Base-by-base conservation (phyloP, 2,113 vertebrate genomes). In the Sylvilagus bachmani region DNA sequence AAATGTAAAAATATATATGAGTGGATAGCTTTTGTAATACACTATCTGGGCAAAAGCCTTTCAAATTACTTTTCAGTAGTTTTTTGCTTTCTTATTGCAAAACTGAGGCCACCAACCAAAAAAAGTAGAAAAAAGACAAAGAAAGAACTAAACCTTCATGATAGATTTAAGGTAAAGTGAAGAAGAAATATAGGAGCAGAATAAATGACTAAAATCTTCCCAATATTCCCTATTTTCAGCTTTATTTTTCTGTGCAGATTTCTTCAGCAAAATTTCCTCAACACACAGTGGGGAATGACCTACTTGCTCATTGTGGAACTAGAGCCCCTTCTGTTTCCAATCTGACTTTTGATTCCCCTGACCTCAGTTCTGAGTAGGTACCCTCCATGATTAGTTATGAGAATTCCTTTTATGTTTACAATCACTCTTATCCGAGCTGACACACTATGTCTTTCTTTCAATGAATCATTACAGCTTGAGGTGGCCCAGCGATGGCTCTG, bases 341-440 rank as follows among this genome's bases (percentile, higher is more conserved):
- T 96, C 22, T 93, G 53, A 78, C 78, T n/a, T 92, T 81, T 29
- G 84, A 67, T 31, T 62, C 3, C 53, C 25, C 55, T 17, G 55
- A 17, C 55, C 64, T 74, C 27, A 44, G 31, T 86, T 94, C 74
- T 94, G 19, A 86, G 55, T 53, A 66, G 53, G 51, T 64, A 64
- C 9, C 38, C 38, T 16, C 21, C 64, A 29, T 90, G 38, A 69
- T 89, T 70, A 10, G 27, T 70, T 61, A 74, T 33, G 69, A 83
- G 38, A 94, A 96, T 91, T 81, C 29, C 92, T 90, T 96, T 96
- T 77, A 88, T 96, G 81, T 91, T 96, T 86, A 77, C 55, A 70
- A 88, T 88, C 58, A 78, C 7, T 22, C 71, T 93, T 84, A 94
- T 84, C 19, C 22, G 74, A 73, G 55, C 67, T 97, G 87, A 90